phyloP scores from a whole-genome alignment of 2,888 invertebrate species.

The Trissolcus japonicus region DNA sequence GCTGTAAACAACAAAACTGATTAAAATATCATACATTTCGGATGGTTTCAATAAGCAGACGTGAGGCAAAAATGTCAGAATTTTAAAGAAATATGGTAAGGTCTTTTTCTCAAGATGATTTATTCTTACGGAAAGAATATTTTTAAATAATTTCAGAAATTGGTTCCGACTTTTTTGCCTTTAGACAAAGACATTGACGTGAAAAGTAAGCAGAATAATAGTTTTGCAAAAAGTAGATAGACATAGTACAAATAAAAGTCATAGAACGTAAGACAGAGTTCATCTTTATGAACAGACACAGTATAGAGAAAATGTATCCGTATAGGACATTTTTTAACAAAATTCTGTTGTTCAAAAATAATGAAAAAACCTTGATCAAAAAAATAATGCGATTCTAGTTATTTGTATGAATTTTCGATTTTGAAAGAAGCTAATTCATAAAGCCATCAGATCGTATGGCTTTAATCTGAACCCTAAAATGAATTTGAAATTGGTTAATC shows the following conservation, averaged over 20 bases:
- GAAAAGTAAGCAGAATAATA: neutral
- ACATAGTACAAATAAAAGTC: neutral
- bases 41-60: neutral
- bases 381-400: too few species aligned
- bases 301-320: neutral
- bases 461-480: neutral
- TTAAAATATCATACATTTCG: neutral
- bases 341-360: neutral
- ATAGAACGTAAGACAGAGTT: neutral
- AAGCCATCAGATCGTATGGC: too few species aligned
- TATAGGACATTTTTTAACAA: too few species aligned
- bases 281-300: too few species aligned
- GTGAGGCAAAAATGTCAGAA: neutral
- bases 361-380: neutral
- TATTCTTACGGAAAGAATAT: too few species aligned
- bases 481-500: constrained; percentile 13
- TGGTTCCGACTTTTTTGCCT: neutral
- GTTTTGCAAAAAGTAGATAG: neutral
- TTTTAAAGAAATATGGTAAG: neutral
- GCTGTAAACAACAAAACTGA: constrained; percentile 58
- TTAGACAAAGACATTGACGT: neutral
- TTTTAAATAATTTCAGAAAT: too few species aligned
- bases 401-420: too few species aligned
- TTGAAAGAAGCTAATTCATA: too few species aligned
- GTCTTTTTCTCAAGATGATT: too few species aligned